phyloP scores from a whole-genome alignment of 2,888 invertebrate species.

The Aricia artaxerxes region DNA sequence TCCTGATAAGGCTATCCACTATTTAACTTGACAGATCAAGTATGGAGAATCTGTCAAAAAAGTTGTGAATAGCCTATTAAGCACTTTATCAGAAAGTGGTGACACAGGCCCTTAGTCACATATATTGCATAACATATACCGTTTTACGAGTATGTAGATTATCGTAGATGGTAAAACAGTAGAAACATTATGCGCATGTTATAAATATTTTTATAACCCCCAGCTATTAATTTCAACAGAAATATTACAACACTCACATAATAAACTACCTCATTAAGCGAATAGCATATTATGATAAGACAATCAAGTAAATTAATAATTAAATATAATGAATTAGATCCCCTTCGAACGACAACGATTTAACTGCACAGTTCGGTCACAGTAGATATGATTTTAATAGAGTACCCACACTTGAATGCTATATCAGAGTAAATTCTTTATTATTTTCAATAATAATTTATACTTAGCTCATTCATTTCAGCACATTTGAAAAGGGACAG shows the following conservation, averaged over 20 bases:
- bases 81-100: too few relatives aligned
- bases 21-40: too few relatives aligned
- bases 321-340: neutral
- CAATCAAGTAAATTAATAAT: neutral
- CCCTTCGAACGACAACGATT: neutral
- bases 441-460: neutral
- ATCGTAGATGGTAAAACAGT: neutral
- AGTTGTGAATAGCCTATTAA: too few relatives aligned
- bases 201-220: neutral
- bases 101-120: too few relatives aligned
- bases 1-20: too few relatives aligned
- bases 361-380: neutral
- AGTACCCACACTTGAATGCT: neutral
- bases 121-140: too few relatives aligned
- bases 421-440: neutral
- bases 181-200: neutral
- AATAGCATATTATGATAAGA: neutral
- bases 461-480: neutral
- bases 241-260: slow-evolving; percentile 3
- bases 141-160: neutral
- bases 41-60: too few relatives aligned
- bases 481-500: neutral
- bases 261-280: neutral
- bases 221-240: slow-evolving; percentile 1
- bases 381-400: neutral